Base-by-base conservation (phyloP, 1,140 invertebrate species). In the Hormaphis cornu region DNA sequence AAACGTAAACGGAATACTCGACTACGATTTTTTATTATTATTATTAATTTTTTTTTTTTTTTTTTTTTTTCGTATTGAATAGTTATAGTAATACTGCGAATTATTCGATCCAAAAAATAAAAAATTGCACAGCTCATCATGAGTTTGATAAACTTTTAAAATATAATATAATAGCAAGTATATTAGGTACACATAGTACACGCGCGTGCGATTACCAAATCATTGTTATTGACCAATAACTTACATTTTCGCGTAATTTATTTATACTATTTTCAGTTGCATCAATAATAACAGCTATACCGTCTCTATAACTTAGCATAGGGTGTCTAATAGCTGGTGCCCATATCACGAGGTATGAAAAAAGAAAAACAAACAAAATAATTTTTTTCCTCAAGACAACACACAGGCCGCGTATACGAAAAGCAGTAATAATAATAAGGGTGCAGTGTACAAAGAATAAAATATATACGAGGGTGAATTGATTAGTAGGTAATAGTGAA, bases 91-190 rank as follows among this genome's bases (percentile, higher is more conserved):
- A 58, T 24, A 58, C 54, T 37, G 35, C 54, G 33, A 58, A 58
- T 58, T 58, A 40, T 58, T 58, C 33, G 24, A 40, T 54, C 28
- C n/a, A 20, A 33, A 54, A 33, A n/a, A 52, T 24, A 54, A 56
- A 56, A 58, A 58, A 24, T 14, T 40, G 54, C 33, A 7, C 24
- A 40, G 35, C 54, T 58, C 54, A 40, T 58, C 54, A 40, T 16
- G 54, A 37, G 54, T 58, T 58, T 20, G 54, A 58, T 58, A 40
- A 58, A 58, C 54, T 58, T 58, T 58, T 56, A 37, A 37, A 35
- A 35, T 35, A 9, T 24, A 20, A 46, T 10, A 35, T 35, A 14
- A 22, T 20, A 24, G 40, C 54, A 24, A 6, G 14, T 58, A 33
- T n/a, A n/a, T n/a, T n/a, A n/a, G n/a, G n/a, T n/a, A n/a, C n/a